Evolutionary conservation across 1,140 invertebrate species (phyloP).

Genomic region (Pogonognathellus flavescens): DNA sequence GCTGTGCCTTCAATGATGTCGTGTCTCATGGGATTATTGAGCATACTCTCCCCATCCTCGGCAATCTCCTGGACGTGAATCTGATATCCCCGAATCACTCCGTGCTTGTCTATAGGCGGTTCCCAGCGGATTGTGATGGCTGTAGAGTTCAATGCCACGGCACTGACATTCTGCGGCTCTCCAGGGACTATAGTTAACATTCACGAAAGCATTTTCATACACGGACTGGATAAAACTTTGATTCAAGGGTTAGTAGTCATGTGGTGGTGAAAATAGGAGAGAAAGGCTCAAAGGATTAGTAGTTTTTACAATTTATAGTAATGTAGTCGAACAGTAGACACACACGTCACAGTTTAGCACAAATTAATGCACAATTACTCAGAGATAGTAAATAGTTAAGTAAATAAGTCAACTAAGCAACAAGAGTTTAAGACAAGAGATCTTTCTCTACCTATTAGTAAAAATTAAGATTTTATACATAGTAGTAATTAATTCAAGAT

Average conservation of each 20-base stretch:
- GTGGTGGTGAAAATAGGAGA: constrained; percentile 21
- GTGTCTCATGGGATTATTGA: constrained; percentile 86
- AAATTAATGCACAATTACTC: constrained; percentile 11
- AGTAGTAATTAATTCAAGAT: too few relatives aligned
- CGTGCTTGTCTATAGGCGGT: constrained; percentile 92
- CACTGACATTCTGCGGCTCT: constrained; percentile 91
- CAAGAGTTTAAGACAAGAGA: too few relatives aligned
- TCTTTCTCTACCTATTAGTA: too few relatives aligned
- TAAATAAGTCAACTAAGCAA: too few relatives aligned
- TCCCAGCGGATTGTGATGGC: constrained; percentile 92
- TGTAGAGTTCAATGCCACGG: constrained; percentile 90
- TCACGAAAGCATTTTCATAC: constrained; percentile 40
- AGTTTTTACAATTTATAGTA: neutral
- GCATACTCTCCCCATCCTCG: constrained; percentile 84
- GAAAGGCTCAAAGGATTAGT: neutral
- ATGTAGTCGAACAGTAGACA: neutral
- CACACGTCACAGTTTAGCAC: constrained; percentile 37
- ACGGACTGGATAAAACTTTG: neutral
- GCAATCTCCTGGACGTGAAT: constrained; percentile 93
- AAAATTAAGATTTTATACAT: too few relatives aligned
- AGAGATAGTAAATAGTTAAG: constrained; percentile 9
- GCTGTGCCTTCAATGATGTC: constrained; percentile 85
- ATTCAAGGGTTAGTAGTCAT: neutral
- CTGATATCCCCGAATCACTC: constrained; percentile 96
- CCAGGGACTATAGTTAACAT: constrained; percentile 84